These are phyloP conservation scores for Rana temporaria DNA, from an alignment of 2,113 vertebrate genomes.

Conservation along the genomic window DNA sequence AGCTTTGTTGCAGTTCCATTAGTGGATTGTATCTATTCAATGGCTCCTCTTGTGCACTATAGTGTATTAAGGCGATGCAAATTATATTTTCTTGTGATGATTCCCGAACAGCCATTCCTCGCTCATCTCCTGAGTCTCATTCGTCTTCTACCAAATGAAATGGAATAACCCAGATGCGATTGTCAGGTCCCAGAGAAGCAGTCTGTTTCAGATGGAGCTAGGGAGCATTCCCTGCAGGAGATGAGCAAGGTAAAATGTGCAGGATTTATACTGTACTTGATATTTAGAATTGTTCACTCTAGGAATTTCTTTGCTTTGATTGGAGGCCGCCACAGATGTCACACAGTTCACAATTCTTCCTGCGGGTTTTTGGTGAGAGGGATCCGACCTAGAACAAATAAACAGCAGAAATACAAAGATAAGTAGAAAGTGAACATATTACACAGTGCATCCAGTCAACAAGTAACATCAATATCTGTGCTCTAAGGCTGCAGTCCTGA, in stretches of 20 bases:
- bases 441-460: no score
- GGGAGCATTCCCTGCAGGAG: conserved; percentile 18
- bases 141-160: conserved; percentile 26
- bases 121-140: conserved; percentile 9
- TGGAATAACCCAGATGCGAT: conserved; percentile 41
- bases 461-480: no score
- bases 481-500: no score
- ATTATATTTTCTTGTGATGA: conserved; percentile 37
- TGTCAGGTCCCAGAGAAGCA: conserved; percentile 35
- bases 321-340: conserved; percentile 12
- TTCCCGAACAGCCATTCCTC: conserved; percentile 13
- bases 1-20: not conserved
- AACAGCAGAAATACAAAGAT: conserved; percentile 22
- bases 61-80: conserved; percentile 18
- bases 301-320: conserved; percentile 7
- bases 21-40: conserved; percentile 18
- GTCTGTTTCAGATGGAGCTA: conserved; percentile 18
- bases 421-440: not conserved
- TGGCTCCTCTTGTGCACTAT: not conserved
- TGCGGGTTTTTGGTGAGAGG: conserved; percentile 4
- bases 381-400: conserved; percentile 18
- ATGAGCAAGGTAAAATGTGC: conserved; percentile 37
- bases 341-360: conserved; percentile 37
- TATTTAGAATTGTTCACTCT: conserved; percentile 47
- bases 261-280: conserved; percentile 40